These are phyloP conservation scores for Fulica atra DNA, from an alignment of 2,113 vertebrate species.

Conservation along the genomic window DNA sequence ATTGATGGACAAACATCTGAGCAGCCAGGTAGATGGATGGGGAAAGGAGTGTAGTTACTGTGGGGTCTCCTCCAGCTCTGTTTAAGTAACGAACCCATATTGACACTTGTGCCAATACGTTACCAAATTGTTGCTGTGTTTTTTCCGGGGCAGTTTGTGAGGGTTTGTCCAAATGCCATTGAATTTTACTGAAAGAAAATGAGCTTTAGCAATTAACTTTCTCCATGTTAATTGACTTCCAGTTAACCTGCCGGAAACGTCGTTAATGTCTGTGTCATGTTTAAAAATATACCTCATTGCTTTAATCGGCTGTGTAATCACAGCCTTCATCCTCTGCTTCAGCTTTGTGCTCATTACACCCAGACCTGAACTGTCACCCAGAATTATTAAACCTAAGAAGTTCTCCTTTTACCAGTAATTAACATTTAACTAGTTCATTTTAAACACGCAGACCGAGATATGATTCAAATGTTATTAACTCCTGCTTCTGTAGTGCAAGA, in stretches of 20 bases:
- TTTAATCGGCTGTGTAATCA: slow-evolving; percentile 33
- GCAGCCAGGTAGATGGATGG: neutral
- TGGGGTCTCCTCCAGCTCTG: neutral
- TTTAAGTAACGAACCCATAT: neutral
- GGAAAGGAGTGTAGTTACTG: neutral
- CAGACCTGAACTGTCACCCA: slow-evolving; percentile 11
- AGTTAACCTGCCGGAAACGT: slow-evolving; percentile 65
- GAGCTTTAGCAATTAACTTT: slow-evolving; percentile 67
- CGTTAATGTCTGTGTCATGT: slow-evolving; percentile 21
- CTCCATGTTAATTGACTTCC: slow-evolving; percentile 70
- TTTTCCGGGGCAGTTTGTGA: neutral
- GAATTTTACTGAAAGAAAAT: slow-evolving; percentile 64
- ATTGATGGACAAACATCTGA: neutral
- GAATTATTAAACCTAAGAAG: slow-evolving; percentile 33
- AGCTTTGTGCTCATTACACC: slow-evolving; percentile 51
- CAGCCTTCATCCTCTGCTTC: slow-evolving; percentile 50
- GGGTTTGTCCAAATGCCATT: slow-evolving; percentile 30
- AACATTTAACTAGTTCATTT: slow-evolving; percentile 20
- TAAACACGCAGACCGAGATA: neutral
- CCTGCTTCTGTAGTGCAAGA: neutral
- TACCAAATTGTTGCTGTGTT: slow-evolving; percentile 5
- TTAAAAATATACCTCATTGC: slow-evolving; percentile 64
- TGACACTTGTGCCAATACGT: neutral
- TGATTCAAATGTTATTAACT: slow-evolving; percentile 13
- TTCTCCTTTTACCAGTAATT: slow-evolving; percentile 29